Percentiles rank a stretch among this genome's conserved stretches.
Conservation (phyloP, 2,797 vertebrate genomes). For the Phrynocephalus vlangalii region DNA sequence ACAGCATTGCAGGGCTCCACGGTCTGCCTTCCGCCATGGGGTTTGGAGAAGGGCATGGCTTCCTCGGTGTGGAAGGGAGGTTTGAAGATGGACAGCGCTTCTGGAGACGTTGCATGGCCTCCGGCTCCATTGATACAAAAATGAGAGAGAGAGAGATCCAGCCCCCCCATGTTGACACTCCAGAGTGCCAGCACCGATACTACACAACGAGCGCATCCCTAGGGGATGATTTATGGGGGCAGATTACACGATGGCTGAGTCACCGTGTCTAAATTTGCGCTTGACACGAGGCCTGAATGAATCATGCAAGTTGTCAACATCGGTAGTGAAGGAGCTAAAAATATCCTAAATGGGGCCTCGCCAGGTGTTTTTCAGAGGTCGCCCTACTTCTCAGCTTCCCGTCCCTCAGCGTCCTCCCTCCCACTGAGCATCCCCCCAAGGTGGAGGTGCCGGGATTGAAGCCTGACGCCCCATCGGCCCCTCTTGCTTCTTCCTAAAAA, state of each 20-base stretch:
- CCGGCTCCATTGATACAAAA: background rate
- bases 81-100: background rate
- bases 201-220: background rate
- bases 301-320: background rate
- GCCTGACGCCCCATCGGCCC: no score
- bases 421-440: background rate
- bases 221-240: slow-evolving; percentile 3
- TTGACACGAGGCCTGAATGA: background rate
- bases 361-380: background rate
- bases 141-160: background rate
- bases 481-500: no score
- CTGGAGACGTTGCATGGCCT: background rate
- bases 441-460: no score
- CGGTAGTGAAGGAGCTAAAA: background rate
- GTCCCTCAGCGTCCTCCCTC: accelerated
- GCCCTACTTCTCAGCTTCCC: background rate
- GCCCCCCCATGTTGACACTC: background rate
- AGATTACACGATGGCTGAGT: background rate
- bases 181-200: background rate
- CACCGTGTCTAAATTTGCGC: background rate
- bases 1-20: no score
- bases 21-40: background rate
- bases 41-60: background rate
- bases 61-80: background rate
- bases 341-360: background rate